A percentile compares a stretch with the other conserved stretches of the same genome.
Conservation (phyloP, 2,113 vertebrate genomes). For the Mastomys natalensis region DNA sequence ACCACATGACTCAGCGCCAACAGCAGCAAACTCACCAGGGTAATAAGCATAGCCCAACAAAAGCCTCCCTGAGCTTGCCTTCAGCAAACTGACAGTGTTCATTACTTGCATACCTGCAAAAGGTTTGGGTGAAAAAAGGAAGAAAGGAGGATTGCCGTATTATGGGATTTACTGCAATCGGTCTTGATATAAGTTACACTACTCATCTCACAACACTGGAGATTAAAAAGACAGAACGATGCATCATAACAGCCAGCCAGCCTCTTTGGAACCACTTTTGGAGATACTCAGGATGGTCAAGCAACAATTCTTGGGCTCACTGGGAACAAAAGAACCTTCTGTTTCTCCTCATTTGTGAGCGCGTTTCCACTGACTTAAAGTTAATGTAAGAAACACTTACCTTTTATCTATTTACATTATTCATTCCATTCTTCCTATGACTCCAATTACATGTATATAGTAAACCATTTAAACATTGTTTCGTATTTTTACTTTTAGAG, state of each 20-base stretch:
- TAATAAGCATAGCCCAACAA: neutral
- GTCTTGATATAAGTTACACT: conserved; percentile 26
- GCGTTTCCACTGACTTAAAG: neutral
- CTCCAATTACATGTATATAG: neutral
- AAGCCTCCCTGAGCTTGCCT: neutral
- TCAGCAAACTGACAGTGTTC: neutral
- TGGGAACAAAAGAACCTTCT: neutral
- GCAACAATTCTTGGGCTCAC: neutral
- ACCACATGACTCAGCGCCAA: neutral
- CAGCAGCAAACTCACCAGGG: neutral
- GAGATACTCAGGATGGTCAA: neutral
- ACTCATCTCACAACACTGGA: conserved; percentile 32
- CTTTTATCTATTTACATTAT: conserved; percentile 7
- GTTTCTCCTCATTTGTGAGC: neutral
- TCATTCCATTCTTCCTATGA: neutral
- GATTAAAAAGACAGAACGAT: conserved; percentile 51
- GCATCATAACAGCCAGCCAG: conserved; percentile 52
- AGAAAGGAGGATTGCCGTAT: neutral
- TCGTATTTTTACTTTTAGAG: neutral
- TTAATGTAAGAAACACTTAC: neutral
- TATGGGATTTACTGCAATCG: neutral
- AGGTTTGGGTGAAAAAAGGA: neutral
- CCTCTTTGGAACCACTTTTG: neutral
- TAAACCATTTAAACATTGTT: neutral
- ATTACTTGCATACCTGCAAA: neutral